Evolutionary conservation across 2,113 vertebrate genomes (phyloP), one percentile per base, ranked within the genome.

Genomic region (Neogale vison): DNA sequence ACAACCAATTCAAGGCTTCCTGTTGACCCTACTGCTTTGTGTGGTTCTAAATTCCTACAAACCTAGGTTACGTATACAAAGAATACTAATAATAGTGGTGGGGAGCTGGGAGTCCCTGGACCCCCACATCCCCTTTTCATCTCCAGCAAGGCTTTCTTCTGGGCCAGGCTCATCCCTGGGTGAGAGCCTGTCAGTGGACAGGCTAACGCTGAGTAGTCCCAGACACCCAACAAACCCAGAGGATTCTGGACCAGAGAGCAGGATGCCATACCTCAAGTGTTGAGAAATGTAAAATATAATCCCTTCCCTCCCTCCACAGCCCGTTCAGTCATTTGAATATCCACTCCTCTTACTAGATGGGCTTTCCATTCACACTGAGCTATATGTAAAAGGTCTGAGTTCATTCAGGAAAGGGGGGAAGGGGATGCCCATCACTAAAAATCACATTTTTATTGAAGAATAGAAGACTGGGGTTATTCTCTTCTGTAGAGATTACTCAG

Each of bases 341-440:
- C 6, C 20, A 20, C 15, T 7, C 5, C 7, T 59, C 50, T 26
- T 79, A 15, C 3, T 9, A 11, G 17, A 4, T 34, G 83, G n/a
- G 4, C 42, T 69, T 90, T 55, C 59, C 8, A 11, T 26, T 1
- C 23, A 85, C 21, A 14, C 39, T 3, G 29, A 36, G 45, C 36
- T 0, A 1, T 0, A 4, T 45, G 2, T 52, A 10, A 2, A 92
- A 52, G n/a, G 52, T 34, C 42, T 10, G 7, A 50, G 21, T 36
- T 86, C 55, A 36, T 7, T 52, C 4, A 15, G 20, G 9, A 42
- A 84, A 42, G 23, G 17, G 15, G 4, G 1, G 57, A 21, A 4
- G 4, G 6, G 1, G 29, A 36, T 47, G 14, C 12, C 26, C 23
- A 6, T 65, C 6, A 24, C n/a, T 50, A 36, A 42, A 31, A 31